Evolutionary conservation across 2,797 vertebrate genomes (phyloP).

Genomic region (Morelia viridis): DNA sequence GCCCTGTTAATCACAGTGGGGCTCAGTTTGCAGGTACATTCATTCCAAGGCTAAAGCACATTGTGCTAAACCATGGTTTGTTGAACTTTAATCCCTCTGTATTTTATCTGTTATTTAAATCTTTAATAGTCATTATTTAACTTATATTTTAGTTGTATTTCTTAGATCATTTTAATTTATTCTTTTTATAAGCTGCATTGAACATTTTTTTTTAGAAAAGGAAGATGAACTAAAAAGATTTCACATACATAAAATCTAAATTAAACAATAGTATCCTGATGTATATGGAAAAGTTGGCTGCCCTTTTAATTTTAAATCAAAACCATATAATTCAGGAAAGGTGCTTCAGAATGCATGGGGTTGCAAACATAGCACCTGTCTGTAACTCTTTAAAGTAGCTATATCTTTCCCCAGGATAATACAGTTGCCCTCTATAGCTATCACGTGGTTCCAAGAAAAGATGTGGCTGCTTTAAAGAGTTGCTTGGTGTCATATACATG

Average conservation of each 20-base stretch:
- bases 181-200: background rate
- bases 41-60: background rate
- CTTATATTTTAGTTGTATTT: background rate
- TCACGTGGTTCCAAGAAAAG: background rate
- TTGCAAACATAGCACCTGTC: background rate
- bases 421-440: background rate
- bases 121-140: background rate
- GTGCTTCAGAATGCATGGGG: background rate
- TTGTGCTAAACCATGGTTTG: background rate
- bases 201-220: background rate
- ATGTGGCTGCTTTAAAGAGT: background rate
- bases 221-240: background rate
- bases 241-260: background rate
- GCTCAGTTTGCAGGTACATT: background rate
- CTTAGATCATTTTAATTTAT: background rate
- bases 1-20: background rate
- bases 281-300: background rate
- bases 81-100: background rate
- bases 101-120: background rate
- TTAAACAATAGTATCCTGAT: background rate
- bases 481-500: background rate
- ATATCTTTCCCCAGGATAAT: background rate
- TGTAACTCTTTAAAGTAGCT: background rate
- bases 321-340: background rate
- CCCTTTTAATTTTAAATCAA: background rate